These are phyloP conservation scores for Pterocles burchelli DNA, from an alignment of 2,113 vertebrate species.

Conservation along the genomic window DNA sequence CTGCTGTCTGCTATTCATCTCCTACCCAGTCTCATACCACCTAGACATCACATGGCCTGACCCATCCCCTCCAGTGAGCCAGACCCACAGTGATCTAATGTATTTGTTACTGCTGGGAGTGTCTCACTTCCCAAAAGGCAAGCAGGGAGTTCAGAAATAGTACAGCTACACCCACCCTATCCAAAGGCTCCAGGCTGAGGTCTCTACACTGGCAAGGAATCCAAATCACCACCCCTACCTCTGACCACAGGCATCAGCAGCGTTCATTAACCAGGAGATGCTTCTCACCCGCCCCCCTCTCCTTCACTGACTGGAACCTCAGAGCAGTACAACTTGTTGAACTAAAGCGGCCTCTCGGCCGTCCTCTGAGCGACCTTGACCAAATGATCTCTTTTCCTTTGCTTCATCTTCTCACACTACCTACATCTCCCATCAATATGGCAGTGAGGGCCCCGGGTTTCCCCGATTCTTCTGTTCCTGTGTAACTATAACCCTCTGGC, in stretches of 20 bases:
- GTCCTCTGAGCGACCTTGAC: not conserved
- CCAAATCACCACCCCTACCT: not conserved
- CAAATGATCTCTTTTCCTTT: not conserved
- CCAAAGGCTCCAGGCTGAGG: not conserved
- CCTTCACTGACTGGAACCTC: not conserved
- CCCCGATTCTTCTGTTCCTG: accelerated
- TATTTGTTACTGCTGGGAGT: not conserved
- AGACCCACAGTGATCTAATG: not conserved
- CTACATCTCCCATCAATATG: not conserved
- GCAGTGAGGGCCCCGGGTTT: not conserved
- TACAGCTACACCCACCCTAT: not conserved
- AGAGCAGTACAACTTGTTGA: not conserved
- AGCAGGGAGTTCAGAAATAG: not conserved
- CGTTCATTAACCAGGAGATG: not conserved
- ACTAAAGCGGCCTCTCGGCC: not conserved
- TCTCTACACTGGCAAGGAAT: not conserved
- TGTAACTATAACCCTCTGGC: accelerated
- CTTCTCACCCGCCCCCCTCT: not conserved
- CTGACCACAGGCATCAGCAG: not conserved
- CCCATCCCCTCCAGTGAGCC: not conserved
- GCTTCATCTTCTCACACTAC: not conserved
- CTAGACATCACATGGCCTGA: not conserved
- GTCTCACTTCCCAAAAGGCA: not conserved
- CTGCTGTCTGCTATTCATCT: not conserved
- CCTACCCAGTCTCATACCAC: not conserved